phyloP scores from a whole-genome alignment of 2,888 invertebrate species.

The Dryomyza anilis region DNA sequence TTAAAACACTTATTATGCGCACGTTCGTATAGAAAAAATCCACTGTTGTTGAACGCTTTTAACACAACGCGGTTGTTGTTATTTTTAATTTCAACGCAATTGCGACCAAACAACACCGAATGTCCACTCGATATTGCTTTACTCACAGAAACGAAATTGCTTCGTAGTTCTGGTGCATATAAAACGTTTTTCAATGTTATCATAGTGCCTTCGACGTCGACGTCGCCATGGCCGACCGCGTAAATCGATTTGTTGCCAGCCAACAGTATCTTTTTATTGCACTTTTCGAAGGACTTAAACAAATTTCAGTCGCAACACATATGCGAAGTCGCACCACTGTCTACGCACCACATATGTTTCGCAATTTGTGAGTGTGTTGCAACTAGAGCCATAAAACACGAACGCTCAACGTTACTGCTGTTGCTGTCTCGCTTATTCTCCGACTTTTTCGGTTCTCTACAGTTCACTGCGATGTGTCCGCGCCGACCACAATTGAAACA shows the following conservation, averaged over 20 bases:
- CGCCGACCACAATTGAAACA: conserved; percentile 20
- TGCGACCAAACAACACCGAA: conserved; percentile 6
- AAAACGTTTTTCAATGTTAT: not conserved
- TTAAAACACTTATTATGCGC: too few relatives aligned
- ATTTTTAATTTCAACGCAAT: not conserved
- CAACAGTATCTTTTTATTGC: conserved; percentile 15
- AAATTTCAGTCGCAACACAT: conserved; percentile 23
- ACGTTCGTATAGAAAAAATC: not conserved
- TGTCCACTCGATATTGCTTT: conserved; percentile 1
- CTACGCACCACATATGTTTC: conserved; percentile 27
- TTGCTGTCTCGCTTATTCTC: too few relatives aligned
- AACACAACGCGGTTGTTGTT: not conserved
- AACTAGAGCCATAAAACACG: too few relatives aligned
- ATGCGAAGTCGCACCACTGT: conserved; percentile 28
- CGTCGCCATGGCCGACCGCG: conserved; percentile 15
- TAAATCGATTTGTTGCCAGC: conserved; percentile 20
- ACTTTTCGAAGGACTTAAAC: conserved; percentile 15
- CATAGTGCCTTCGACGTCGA: too few relatives aligned
- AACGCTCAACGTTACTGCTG: too few relatives aligned
- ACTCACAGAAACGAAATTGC: conserved; percentile 24
- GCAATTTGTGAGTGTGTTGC: too few relatives aligned
- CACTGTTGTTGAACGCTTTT: not conserved
- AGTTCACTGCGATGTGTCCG: conserved; percentile 12
- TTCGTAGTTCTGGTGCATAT: conserved; percentile 15
- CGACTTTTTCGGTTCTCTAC: too few relatives aligned